Evolutionary conservation across 2,113 vertebrate species (phyloP), one percentile per base, ranked within the genome.

Genomic region (Prochilodus magdalenae): DNA sequence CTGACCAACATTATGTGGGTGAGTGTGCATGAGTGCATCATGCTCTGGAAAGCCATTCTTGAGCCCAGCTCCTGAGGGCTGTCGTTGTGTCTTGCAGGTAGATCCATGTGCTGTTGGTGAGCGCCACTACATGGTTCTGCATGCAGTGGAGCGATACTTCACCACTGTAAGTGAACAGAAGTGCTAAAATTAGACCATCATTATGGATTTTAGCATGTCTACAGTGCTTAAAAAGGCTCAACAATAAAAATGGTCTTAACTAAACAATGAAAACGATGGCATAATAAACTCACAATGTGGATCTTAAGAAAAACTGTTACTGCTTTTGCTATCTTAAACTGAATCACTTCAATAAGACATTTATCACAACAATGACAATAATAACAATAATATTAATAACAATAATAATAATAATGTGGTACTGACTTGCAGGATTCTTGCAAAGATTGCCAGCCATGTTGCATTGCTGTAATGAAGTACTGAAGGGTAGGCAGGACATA

Each of bases 361-460:
- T 3, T 16, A 51, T 4, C 49, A 51, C 16, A 16, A 16, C 13
- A 51, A 3, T 51, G 20, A 4, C n/a, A n/a, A n/a, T n/a, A n/a
- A n/a, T n/a, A n/a, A n/a, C n/a, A n/a, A n/a, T n/a, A n/a, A n/a
- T n/a, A n/a, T n/a, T n/a, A n/a, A n/a, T n/a, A n/a, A n/a, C n/a
- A n/a, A n/a, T n/a, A n/a, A n/a, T n/a, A n/a, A n/a, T n/a, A n/a
- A n/a, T n/a, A n/a, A n/a, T n/a, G 55, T 24, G 30, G 8, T 70
- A 94, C 95, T 95, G 89, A 99, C 98, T 93, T 93, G 96, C 97
- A 99, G 20, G 94, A 95, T 8, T 96, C 90, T 4, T 95, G 92
- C 44, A 96, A 94, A 73, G 22, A 88, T 79, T 91, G 85, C 96
- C 96, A 98, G 0, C 84, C 90, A n/a, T 13, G 77, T 24, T 94